phyloP scores from a whole-genome alignment of 2,797 vertebrate genomes.

The Sebastiscus albofasciatus region DNA sequence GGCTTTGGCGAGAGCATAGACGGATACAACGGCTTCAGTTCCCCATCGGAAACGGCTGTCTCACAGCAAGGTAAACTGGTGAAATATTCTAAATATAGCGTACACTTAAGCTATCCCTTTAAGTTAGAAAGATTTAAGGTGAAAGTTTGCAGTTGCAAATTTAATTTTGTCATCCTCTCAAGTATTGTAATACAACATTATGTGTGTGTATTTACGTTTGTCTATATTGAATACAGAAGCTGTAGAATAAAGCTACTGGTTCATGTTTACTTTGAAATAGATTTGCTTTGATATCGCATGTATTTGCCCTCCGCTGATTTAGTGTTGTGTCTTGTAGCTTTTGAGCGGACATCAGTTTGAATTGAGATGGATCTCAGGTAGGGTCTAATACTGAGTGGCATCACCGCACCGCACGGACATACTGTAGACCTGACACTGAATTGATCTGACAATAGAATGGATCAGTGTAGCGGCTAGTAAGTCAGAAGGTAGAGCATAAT shows the following conservation, averaged over 20 bases:
- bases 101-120: neutral
- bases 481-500: slow-evolving; percentile 82
- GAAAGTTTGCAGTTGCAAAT: neutral
- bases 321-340: slow-evolving; percentile 49
- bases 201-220: slow-evolving; percentile 6
- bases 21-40: neutral
- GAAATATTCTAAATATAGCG: neutral
- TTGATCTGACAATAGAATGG: slow-evolving; percentile 82
- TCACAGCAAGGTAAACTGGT: neutral
- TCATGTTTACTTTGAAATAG: slow-evolving; percentile 42
- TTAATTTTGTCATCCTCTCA: neutral
- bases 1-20: fast-evolving
- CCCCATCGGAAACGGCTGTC: neutral
- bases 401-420: slow-evolving; percentile 49
- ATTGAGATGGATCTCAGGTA: slow-evolving; percentile 75
- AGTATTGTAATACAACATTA: neutral
- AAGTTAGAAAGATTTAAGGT: neutral
- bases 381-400: slow-evolving; percentile 79
- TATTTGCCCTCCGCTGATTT: slow-evolving; percentile 60
- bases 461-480: slow-evolving; percentile 78
- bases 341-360: slow-evolving; percentile 72
- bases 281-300: slow-evolving; percentile 51
- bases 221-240: slow-evolving; percentile 3
- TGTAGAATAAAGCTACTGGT: neutral
- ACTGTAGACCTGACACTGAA: slow-evolving; percentile 81